A percentile compares a stretch with the other conserved stretches of the same genome.
Conservation (phyloP, 2,888 invertebrate species). For the Harpalus rufipes region DNA sequence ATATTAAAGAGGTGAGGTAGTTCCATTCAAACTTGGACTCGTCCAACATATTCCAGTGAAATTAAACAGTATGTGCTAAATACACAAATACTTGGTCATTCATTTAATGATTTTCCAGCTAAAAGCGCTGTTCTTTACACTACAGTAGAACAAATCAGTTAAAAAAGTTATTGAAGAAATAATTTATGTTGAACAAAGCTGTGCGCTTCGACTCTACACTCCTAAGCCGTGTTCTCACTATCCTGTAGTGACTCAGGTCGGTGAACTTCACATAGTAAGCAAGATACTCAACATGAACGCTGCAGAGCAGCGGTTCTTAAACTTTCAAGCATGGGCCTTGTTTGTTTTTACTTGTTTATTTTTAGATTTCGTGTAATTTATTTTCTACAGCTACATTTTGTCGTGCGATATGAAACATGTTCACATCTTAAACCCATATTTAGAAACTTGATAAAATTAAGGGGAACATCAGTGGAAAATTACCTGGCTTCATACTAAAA, state of each 20-base stretch:
- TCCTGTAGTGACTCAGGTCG: neutral
- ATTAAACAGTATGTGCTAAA: neutral
- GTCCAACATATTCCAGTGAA: slow-evolving; percentile 9
- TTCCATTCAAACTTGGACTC: slow-evolving; percentile 3
- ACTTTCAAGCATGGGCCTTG: neutral
- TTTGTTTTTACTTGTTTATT: neutral
- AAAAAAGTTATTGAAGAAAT: neutral
- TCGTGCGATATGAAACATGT: neutral
- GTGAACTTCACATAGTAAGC: slow-evolving; percentile 1
- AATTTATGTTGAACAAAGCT: neutral
- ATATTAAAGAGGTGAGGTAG: slow-evolving; percentile 14
- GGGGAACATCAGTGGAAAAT: neutral
- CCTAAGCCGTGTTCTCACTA: neutral
- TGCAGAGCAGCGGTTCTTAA: neutral
- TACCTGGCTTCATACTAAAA: neutral
- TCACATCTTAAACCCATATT: neutral
- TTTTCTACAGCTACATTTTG: neutral
- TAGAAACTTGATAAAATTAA: neutral
- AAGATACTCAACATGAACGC: neutral
- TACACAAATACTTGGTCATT: neutral
- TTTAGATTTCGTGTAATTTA: neutral
- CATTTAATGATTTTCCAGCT: neutral
- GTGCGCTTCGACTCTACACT: neutral
- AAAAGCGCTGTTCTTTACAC: neutral
- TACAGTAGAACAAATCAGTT: neutral